phyloP scores from a whole-genome alignment of 2,888 invertebrate species.

The Podotricha telesiphe region DNA sequence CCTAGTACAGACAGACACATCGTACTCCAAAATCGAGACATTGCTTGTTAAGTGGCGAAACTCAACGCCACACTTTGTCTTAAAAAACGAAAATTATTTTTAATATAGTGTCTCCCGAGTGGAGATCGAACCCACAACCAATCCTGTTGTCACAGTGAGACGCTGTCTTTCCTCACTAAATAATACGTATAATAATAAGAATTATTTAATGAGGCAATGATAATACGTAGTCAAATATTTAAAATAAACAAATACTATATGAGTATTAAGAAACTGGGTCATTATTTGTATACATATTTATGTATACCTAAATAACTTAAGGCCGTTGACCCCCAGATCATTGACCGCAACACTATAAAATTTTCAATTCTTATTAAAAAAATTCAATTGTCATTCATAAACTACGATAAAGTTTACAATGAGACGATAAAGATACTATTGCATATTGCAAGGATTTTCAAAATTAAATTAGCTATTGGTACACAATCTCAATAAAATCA shows the following conservation, averaged over 20 bases:
- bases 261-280: conserved; percentile 26
- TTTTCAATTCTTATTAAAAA: conserved; percentile 34
- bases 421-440: conserved; percentile 21
- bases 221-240: conserved; percentile 13
- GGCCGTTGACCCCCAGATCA: conserved; percentile 44
- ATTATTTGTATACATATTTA: conserved; percentile 18
- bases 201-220: no score
- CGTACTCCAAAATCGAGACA: no score
- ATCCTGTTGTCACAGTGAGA: no score
- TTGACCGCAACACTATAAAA: conserved; percentile 43
- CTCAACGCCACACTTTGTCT: no score
- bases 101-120: no score
- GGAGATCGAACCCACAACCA: no score
- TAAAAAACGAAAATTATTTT: no score
- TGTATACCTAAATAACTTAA: conserved; percentile 38
- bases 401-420: conserved; percentile 27
- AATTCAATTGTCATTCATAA: conserved; percentile 29
- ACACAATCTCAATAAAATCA: background rate
- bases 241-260: conserved; percentile 23
- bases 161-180: no score
- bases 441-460: background rate
- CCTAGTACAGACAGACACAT: no score
- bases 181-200: no score
- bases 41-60: no score
- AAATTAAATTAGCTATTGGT: background rate